These are phyloP conservation scores for Otolemur crassicaudatus DNA, from an alignment of 2,797 vertebrate genomes.

Conservation along the genomic window DNA sequence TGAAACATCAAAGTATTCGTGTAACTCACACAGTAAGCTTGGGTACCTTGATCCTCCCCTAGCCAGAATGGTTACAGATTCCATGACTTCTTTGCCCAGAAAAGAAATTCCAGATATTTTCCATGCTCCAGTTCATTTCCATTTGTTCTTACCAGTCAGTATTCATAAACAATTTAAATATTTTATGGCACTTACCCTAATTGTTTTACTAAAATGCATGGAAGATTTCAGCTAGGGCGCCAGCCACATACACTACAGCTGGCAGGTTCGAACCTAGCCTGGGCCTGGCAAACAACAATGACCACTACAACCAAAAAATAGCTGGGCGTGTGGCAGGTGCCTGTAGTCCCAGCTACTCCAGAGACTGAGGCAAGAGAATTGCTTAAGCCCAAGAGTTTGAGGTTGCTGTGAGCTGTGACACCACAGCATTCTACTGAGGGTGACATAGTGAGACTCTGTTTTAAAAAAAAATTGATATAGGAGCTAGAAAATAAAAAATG, in stretches of 20 bases:
- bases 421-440: too few relatives aligned
- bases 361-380: too few relatives aligned
- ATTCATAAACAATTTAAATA: background rate
- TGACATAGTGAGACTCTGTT: too few relatives aligned
- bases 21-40: background rate
- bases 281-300: too few relatives aligned
- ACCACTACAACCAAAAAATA: too few relatives aligned
- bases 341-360: too few relatives aligned
- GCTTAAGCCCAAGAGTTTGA: too few relatives aligned
- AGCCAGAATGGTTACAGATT: background rate
- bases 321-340: too few relatives aligned
- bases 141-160: background rate
- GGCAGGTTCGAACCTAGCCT: too few relatives aligned
- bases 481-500: background rate
- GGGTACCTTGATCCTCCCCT: rapidly evolving
- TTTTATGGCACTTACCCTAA: background rate
- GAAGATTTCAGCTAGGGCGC: background rate
- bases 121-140: background rate
- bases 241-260: too few relatives aligned
- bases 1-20: background rate
- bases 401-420: too few relatives aligned
- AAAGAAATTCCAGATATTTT: background rate
- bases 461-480: background rate
- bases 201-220: slow-evolving; percentile 21
- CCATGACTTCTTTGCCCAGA: background rate